A percentile compares a stretch with the other conserved stretches of the same genome.
phyloP scores from a whole-genome alignment of 2,797 vertebrate genomes.

The Spheniscus humboldti region DNA sequence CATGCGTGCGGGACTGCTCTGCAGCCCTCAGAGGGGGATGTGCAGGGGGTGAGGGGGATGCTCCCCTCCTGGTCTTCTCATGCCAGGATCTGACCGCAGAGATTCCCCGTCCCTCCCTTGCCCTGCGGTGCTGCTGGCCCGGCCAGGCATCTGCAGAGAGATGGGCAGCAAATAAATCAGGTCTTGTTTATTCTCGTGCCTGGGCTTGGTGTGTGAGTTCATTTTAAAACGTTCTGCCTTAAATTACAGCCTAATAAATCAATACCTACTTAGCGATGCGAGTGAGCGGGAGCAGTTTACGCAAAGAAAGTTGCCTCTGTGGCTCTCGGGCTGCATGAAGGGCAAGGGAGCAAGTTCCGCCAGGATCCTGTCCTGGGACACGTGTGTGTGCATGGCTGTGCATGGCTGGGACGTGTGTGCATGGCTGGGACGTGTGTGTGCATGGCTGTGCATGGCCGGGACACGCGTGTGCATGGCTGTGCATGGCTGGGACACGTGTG shows the following conservation, averaged over 20 bases:
- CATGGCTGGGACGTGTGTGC: too few relatives aligned
- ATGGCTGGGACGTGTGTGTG: accelerated
- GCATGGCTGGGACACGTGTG: background rate
- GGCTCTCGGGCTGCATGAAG: accelerated
- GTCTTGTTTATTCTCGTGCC: background rate
- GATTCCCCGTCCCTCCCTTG: accelerated
- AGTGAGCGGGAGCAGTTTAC: background rate
- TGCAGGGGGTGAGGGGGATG: background rate
- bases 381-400: accelerated
- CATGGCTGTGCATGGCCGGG: background rate
- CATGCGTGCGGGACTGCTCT: accelerated
- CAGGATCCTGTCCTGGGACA: background rate
- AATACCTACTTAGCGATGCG: background rate
- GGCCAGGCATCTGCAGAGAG: background rate
- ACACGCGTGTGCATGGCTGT: background rate
- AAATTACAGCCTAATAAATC: conserved; percentile 45
- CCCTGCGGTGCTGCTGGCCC: accelerated
- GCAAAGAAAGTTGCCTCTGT: background rate
- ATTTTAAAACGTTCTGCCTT: conserved; percentile 31
- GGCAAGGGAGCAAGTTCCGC: background rate
- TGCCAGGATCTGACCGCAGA: background rate
- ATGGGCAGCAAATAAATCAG: background rate
- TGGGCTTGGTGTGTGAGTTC: background rate
- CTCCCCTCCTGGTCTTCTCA: background rate
- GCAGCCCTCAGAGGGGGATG: background rate